A percentile compares a stretch with the other conserved stretches of the same genome.
Evolutionary conservation across 1,140 invertebrate genomes (phyloP).

Genomic region (Apis florea): DNA sequence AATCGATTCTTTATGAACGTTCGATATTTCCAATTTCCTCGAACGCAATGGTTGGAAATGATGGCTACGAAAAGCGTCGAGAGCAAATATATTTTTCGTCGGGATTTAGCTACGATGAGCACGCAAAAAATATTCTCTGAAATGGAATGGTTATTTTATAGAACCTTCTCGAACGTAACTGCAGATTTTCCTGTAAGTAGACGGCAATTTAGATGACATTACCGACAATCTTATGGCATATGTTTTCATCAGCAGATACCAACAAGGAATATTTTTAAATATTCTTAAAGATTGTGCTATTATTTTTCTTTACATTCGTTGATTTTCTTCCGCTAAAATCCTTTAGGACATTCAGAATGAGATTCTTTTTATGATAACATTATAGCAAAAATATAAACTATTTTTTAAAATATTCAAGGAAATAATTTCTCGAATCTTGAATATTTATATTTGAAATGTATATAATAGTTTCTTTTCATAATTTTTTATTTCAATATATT

Average conservation of each 20-base stretch:
- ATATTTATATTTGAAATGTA: no score
- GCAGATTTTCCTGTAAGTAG: constrained; percentile 1
- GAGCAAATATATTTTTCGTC: constrained; percentile 4
- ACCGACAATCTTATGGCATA: neutral
- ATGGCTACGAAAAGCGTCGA: neutral
- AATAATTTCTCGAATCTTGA: no score
- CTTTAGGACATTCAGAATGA: no score
- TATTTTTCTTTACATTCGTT: neutral
- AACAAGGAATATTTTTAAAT: neutral
- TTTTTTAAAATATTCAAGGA: no score
- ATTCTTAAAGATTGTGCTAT: neutral
- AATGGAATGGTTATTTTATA: constrained; percentile 21
- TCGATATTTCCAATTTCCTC: neutral
- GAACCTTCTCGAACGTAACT: neutral
- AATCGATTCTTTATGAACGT: constrained; percentile 6
- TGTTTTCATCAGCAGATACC: neutral
- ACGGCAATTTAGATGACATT: constrained; percentile 12
- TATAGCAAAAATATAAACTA: no score
- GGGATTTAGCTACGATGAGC: neutral
- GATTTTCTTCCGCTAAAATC: no score
- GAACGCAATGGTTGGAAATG: neutral
- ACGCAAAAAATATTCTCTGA: neutral
- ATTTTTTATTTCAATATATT: no score
- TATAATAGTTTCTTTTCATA: no score
- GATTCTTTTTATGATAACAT: no score